A percentile compares a stretch with the other conserved stretches of the same genome.
phyloP scores from a whole-genome alignment of 2,113 vertebrate species.

The Polypterus bichir region DNA sequence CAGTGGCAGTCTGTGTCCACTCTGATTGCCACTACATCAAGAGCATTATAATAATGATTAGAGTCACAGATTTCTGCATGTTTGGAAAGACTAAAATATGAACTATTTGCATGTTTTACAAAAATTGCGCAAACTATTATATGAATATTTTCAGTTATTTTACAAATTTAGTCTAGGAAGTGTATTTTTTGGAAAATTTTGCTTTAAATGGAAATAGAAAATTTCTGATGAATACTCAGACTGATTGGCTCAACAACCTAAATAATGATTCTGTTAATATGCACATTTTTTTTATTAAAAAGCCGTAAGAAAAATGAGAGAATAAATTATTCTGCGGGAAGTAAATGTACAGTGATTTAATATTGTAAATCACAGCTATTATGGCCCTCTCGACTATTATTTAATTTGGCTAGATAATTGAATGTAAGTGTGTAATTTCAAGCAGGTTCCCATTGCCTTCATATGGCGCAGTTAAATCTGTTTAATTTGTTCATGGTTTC shows the following conservation, averaged over 20 bases:
- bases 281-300: conserved; percentile 24
- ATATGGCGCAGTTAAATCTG: conserved; percentile 17
- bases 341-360: conserved; percentile 34
- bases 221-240: conserved; percentile 25
- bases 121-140: no score
- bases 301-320: conserved; percentile 25
- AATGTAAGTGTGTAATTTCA: conserved; percentile 48
- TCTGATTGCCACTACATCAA: no score
- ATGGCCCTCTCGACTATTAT: conserved; percentile 42
- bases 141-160: no score
- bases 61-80: no score
- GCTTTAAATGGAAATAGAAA: no score
- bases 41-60: no score
- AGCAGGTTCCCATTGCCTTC: conserved; percentile 38
- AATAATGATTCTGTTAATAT: conserved; percentile 15
- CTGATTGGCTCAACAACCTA: conserved; percentile 25
- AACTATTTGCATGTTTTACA: no score
- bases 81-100: no score
- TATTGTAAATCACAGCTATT: conserved; percentile 32
- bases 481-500: no score
- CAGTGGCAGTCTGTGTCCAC: no score
- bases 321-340: conserved; percentile 29
- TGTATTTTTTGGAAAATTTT: no score
- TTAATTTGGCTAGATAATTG: conserved; percentile 40
- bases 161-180: no score